Conservation (phyloP, 2,797 vertebrate species). For the Eutrigla gurnardus region DNA sequence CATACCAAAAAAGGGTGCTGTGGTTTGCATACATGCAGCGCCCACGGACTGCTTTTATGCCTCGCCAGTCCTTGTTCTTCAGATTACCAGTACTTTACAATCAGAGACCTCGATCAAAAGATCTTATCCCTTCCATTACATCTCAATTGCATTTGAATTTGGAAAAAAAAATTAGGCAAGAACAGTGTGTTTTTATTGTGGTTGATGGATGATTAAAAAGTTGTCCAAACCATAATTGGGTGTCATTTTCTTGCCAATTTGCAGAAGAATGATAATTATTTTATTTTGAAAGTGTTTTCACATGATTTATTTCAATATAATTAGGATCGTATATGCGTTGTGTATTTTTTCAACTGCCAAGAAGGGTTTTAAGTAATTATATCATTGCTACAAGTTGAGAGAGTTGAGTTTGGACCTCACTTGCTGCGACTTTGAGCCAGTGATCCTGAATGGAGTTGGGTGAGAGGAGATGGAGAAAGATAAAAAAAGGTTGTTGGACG, state of each 20-base stretch:
- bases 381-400: background rate
- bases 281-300: conserved; percentile 52
- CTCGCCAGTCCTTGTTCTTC: conserved; percentile 1
- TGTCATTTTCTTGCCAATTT: conserved; percentile 41
- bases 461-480: conserved; percentile 17
- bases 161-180: conserved; percentile 28
- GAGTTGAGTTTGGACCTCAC: conserved; percentile 2
- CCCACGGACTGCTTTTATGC: background rate
- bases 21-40: conserved; percentile 1
- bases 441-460: conserved; percentile 19
- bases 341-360: background rate
- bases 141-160: conserved; percentile 29
- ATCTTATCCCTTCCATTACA: conserved; percentile 1
- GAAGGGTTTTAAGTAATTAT: background rate
- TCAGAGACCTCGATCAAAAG: conserved; percentile 37
- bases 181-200: conserved; percentile 32
- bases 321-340: background rate
- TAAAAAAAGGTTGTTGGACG: conserved; percentile 16
- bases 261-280: conserved; percentile 39
- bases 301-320: conserved; percentile 34
- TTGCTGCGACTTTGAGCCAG: conserved; percentile 35
- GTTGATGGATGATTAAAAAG: conserved; percentile 32
- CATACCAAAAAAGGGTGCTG: conserved; percentile 6
- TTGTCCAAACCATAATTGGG: conserved; percentile 56
- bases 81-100: conserved; percentile 11